Conservation (phyloP, 2,797 vertebrate species). For the Protonibea diacanthus region DNA sequence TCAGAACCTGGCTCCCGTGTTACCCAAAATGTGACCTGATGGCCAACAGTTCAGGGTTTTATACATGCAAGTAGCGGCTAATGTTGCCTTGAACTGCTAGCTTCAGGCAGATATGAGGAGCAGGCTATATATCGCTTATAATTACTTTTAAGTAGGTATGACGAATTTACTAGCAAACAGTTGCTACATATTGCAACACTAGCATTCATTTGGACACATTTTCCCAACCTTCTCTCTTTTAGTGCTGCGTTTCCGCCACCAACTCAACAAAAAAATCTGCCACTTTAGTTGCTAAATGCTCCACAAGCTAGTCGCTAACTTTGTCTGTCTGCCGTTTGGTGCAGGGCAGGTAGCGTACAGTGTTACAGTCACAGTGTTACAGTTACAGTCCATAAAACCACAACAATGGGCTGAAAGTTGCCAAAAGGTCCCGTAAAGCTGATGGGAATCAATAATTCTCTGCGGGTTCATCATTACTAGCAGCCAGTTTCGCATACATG, state of each 20-base stretch:
- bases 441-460: background rate
- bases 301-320: background rate
- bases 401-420: background rate
- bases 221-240: background rate
- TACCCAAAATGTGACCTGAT: too few relatives aligned
- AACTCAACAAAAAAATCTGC: too few relatives aligned
- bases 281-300: background rate
- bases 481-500: background rate
- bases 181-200: background rate
- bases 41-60: too few relatives aligned
- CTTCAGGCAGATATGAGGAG: too few relatives aligned
- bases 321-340: background rate
- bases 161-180: too few relatives aligned
- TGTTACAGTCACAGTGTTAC: too few relatives aligned
- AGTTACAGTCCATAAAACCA: background rate
- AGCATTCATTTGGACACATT: background rate
- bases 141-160: background rate
- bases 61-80: too few relatives aligned
- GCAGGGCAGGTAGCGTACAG: background rate
- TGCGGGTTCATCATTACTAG: background rate
- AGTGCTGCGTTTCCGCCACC: too few relatives aligned
- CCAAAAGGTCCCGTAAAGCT: background rate
- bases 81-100: background rate
- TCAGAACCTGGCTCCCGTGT: too few relatives aligned
- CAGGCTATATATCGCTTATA: background rate